Evolutionary conservation across 2,113 vertebrate genomes (phyloP).

Genomic region (Grus americana): DNA sequence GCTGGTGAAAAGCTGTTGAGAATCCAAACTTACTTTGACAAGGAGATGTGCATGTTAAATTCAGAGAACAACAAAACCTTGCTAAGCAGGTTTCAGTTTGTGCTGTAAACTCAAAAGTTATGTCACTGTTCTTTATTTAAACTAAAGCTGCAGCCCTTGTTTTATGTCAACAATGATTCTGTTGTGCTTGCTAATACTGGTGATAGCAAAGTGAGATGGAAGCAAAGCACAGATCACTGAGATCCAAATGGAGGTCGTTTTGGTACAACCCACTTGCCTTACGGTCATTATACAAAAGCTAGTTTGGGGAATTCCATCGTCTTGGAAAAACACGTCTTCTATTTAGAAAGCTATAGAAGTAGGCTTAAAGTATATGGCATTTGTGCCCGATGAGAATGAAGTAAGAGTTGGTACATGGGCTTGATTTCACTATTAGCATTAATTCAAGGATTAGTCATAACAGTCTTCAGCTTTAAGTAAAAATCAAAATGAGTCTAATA

Average conservation of each 20-base stretch:
- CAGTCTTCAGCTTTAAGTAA: neutral
- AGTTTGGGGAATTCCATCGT: neutral
- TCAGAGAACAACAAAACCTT: neutral
- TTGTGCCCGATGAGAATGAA: neutral
- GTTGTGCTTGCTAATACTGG: conserved; percentile 70
- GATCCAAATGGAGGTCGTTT: conserved; percentile 50
- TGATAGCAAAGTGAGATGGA: neutral
- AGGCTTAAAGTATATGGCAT: neutral
- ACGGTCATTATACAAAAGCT: neutral
- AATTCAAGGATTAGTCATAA: neutral
- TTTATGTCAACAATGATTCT: conserved; percentile 68
- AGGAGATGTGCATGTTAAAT: conserved; percentile 5
- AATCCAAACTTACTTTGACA: neutral
- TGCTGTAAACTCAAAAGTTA: conserved; percentile 54
- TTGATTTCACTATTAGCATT: neutral
- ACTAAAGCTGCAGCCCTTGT: conserved; percentile 50
- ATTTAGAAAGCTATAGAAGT: neutral
- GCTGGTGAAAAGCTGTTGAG: neutral
- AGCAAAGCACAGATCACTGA: conserved; percentile 37
- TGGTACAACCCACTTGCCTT: neutral
- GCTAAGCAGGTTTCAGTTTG: conserved; percentile 43
- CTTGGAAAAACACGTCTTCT: neutral
- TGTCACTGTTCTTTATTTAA: conserved; percentile 63
- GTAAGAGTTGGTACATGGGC: neutral
- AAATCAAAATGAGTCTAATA: neutral